Evolutionary conservation across 2,797 vertebrate genomes (phyloP).

Genomic region (Hylomyscus alleni): DNA sequence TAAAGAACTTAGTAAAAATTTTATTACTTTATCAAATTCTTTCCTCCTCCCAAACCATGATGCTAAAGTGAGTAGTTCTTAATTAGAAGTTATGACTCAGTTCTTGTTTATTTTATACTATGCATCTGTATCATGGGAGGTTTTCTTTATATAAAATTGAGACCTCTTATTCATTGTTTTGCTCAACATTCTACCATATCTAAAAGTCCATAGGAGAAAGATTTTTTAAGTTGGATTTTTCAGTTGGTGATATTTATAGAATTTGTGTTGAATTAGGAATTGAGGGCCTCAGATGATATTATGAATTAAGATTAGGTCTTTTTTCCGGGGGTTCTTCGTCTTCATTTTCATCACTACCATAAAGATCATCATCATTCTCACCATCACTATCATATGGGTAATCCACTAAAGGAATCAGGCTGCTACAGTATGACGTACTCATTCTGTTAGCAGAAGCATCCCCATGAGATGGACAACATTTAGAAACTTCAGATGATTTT

Average conservation of each 20-base stretch:
- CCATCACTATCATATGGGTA: slow-evolving; percentile 89
- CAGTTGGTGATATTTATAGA: slow-evolving; percentile 88
- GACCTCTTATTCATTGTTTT: slow-evolving; percentile 87
- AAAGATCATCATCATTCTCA: slow-evolving; percentile 90
- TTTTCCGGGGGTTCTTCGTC: slow-evolving; percentile 90
- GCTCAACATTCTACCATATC: slow-evolving; percentile 87
- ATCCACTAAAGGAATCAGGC: slow-evolving; percentile 92
- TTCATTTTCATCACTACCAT: slow-evolving; percentile 84
- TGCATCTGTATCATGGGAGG: slow-evolving; percentile 87
- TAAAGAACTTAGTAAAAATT: slow-evolving; percentile 84
- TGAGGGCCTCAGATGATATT: slow-evolving; percentile 87
- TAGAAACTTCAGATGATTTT: slow-evolving; percentile 86
- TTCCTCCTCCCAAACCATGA: slow-evolving; percentile 83
- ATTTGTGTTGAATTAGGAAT: slow-evolving; percentile 86
- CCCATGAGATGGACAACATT: slow-evolving; percentile 89
- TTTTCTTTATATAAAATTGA: slow-evolving; percentile 88
- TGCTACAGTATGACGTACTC: slow-evolving; percentile 91
- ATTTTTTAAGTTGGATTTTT: slow-evolving; percentile 87
- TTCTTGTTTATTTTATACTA: slow-evolving; percentile 85
- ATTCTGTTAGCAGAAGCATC: slow-evolving; percentile 90
- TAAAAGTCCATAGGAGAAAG: slow-evolving; percentile 87
- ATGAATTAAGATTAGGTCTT: slow-evolving; percentile 93
- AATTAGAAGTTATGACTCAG: slow-evolving; percentile 90
- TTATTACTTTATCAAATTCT: slow-evolving; percentile 84
- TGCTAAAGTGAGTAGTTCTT: slow-evolving; percentile 71